Percentiles rank a stretch among this genome's conserved stretches.
Evolutionary conservation across 2,113 vertebrate species (phyloP).

Genomic region (Cyanocitta stelleri): DNA sequence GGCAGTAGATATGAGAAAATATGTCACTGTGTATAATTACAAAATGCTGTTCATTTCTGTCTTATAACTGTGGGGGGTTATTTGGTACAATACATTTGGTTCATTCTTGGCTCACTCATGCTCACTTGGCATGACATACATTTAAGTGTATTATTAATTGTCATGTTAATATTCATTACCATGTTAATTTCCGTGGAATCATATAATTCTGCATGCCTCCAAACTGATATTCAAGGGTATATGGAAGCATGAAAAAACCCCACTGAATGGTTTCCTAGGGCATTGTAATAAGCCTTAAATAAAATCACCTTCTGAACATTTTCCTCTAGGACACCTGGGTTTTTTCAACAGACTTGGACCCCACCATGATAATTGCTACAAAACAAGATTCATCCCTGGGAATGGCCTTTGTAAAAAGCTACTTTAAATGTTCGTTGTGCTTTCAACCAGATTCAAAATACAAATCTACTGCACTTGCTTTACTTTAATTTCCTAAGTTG

Average conservation of each 20-base stretch:
- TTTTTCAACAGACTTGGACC: neutral
- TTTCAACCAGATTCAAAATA: constrained; percentile 38
- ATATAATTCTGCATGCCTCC: neutral
- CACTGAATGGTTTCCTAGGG: neutral
- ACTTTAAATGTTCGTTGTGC: neutral
- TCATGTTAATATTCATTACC: constrained; percentile 34
- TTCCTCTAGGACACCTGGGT: neutral
- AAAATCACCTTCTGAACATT: neutral
- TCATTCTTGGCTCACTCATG: constrained; percentile 35
- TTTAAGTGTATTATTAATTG: constrained; percentile 55
- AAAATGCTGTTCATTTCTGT: constrained; percentile 57
- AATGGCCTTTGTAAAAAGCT: constrained; percentile 9
- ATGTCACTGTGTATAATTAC: constrained; percentile 56
- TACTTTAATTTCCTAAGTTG: constrained; percentile 52
- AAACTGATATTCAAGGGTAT: neutral
- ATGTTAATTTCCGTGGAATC: constrained; percentile 20
- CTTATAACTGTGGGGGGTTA: constrained; percentile 17
- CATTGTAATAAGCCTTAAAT: neutral
- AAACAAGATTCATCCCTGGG: neutral
- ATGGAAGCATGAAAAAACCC: neutral
- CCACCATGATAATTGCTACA: neutral
- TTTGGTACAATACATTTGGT: constrained; percentile 20
- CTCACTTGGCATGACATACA: neutral
- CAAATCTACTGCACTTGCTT: constrained; percentile 29
- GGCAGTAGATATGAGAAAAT: constrained; percentile 58